Base-by-base conservation (phyloP, 2,888 invertebrate species). In the Drosophila borealis region DNA sequence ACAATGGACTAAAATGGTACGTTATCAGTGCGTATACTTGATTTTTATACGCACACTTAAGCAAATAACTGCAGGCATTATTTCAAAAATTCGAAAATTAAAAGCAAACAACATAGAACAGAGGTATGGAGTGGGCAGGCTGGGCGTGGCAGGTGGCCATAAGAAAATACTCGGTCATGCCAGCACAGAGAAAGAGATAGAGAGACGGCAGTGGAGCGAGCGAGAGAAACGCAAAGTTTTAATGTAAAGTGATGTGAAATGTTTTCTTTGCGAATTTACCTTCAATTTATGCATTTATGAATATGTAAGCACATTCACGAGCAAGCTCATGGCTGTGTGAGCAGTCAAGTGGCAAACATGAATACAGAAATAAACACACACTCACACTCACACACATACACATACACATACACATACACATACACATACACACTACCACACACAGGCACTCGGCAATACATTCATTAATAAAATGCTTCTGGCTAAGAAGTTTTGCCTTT, bases 31-130 rank as follows among this genome's bases (percentile, higher is more conserved):
- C 85, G 85, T 85, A 85, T 87, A 81, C 87, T 85, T 80, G 87
- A 85, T 85, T 85, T 85, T 87, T 85, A 85, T 87, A 85, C 85
- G 88, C 84, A 87, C 82, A 87, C 88, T 85, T 85, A 85, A 87
- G 88, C 85, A 85, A 85, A 85, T 85, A 85, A 80, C 85, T 87
- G 80, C 76, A 73, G 82, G 87, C 85, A 80, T 85, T 85, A 85
- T 85, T 82, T 82, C 80, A 87, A 84, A 79, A 87, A 87, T 87
- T 87, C 82, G 85, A 85, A 85, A 85, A 85, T 85, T 85, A 85
- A 85, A 85, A 85, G 87, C 85, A 85, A 85, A 85, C 88, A 85
- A 83, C 71, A 77, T 77, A 77, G 79, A 78, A 61, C 60, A 71
- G 45, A 60, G 56, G 37, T 53, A 66, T 37, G 49, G 19, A 46